Percentiles rank a stretch among this genome's conserved stretches.
Evolutionary conservation across 2,113 vertebrate species (phyloP).

Genomic region (Murina feae): DNA sequence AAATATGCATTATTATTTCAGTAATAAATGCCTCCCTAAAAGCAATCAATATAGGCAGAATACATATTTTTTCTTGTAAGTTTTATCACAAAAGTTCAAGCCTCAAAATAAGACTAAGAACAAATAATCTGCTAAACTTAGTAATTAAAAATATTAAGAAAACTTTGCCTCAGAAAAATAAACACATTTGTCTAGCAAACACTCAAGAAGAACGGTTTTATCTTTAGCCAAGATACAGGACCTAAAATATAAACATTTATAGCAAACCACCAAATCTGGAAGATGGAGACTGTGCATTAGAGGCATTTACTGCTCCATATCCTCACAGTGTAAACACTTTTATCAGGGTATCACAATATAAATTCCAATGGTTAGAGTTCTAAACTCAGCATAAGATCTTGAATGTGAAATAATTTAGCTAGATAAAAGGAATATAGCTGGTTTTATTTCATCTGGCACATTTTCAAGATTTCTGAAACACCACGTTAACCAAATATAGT

Average conservation of each 20-base stretch:
- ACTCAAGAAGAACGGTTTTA: conserved; percentile 65
- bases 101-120: conserved; percentile 63
- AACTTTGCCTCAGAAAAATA: conserved; percentile 66
- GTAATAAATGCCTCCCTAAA: conserved; percentile 46
- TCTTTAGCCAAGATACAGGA: conserved; percentile 63
- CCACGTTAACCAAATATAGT: conserved; percentile 61
- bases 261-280: conserved; percentile 58
- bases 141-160: conserved; percentile 62
- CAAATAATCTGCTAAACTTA: conserved; percentile 51
- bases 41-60: conserved; percentile 23
- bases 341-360: conserved; percentile 54
- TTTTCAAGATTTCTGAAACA: conserved; percentile 61
- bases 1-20: conserved; percentile 27
- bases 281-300: conserved; percentile 31
- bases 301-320: conserved; percentile 47
- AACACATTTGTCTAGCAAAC: conserved; percentile 67
- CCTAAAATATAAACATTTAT: conserved; percentile 67
- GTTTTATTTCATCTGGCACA: conserved; percentile 65
- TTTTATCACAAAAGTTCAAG: conserved; percentile 58
- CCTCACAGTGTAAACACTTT: conserved; percentile 58
- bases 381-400: conserved; percentile 29
- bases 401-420: conserved; percentile 48
- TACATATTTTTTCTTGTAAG: background rate
- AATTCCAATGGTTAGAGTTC: conserved; percentile 58
- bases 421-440: conserved; percentile 54